Evolutionary conservation across 1,140 invertebrate genomes (phyloP), one percentile per base, ranked within the genome.

Genomic region (Acromyrmex heyeri): DNA sequence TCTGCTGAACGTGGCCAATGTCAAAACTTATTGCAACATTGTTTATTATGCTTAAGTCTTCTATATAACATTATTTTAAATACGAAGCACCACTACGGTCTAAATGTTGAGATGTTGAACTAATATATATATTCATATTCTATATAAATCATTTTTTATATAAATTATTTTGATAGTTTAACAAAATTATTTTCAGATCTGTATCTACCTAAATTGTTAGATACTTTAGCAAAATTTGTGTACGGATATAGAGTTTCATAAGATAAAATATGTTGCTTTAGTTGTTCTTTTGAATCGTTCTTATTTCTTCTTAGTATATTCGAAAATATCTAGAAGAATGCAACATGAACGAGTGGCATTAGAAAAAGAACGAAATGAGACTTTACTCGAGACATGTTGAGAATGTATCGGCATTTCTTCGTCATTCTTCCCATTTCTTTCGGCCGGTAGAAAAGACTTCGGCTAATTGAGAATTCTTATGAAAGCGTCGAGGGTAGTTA

Each of bases 381-480:
- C 18, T 50, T n/a, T 48, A 30, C 24, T 55, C 8, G 18, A 18
- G 14, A 67, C 38, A 50, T 30, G 48, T 55, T 55, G 27, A 53
- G 30, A 55, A 79, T 18, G 27, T 79, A 55, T 50, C 44, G 30
- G 21, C 21, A 44, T 67, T 79, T 79, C 34, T 38, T 5, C 21
- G 30, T 78, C 70, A 53, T 83, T 72, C 78, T 57, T 38, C 24
- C 34, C 18, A 27, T 57, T 69, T 87, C 48, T 48, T 57, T 61
- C 48, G 24, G 3, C 16, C 38, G 50, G 10, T 5, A 24, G 44
- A n/a, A 67, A 69, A 18, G 48, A 87, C 65, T 55, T 16, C 3
- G 24, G 50, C 34, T 70, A 85, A 88, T 88, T 44, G 81, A 44
- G 81, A 77, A 89, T 89, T 89, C 87, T 76, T 85, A 55, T 44